Evolutionary conservation across 1,140 invertebrate species (phyloP).

Genomic region (Anoplophora glabripennis): DNA sequence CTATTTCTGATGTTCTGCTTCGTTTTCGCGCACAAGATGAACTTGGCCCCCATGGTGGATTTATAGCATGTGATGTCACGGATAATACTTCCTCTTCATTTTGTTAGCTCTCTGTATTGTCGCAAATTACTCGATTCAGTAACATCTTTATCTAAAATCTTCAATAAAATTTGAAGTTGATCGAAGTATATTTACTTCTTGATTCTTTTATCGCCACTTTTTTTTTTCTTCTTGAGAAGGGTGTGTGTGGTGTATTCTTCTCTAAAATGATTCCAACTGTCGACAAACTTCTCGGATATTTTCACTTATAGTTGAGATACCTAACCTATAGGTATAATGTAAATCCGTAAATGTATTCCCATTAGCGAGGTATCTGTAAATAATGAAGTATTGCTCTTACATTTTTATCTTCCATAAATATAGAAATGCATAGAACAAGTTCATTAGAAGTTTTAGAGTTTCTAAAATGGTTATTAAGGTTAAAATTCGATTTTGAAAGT

Average conservation of each 20-base stretch:
- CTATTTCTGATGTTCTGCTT: not conserved
- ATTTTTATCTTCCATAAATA: too few species aligned
- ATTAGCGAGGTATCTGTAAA: slow-evolving; percentile 32
- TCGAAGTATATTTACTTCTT: too few species aligned
- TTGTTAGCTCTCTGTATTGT: slow-evolving; percentile 1
- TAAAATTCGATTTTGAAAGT: too few species aligned
- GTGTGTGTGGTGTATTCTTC: too few species aligned
- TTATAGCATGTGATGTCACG: too few species aligned
- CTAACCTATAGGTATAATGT: slow-evolving; percentile 27
- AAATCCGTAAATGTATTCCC: slow-evolving; percentile 30
- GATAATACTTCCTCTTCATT: too few species aligned
- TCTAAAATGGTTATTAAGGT: too few species aligned
- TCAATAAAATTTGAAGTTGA: slow-evolving; percentile 1
- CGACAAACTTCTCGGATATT: slow-evolving; percentile 29
- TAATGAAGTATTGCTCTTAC: not conserved
- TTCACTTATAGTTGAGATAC: slow-evolving; percentile 27
- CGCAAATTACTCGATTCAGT: slow-evolving; percentile 2
- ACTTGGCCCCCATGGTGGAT: too few species aligned
- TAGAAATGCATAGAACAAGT: too few species aligned
- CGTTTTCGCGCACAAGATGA: not conserved
- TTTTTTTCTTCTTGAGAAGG: too few species aligned
- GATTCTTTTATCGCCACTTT: not conserved
- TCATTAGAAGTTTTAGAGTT: too few species aligned
- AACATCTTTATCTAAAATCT: slow-evolving; percentile 4
- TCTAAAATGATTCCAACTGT: slow-evolving; percentile 23